These are phyloP conservation scores for Erythrolamprus reginae DNA, from an alignment of 2,113 vertebrate species.

Conservation along the genomic window DNA sequence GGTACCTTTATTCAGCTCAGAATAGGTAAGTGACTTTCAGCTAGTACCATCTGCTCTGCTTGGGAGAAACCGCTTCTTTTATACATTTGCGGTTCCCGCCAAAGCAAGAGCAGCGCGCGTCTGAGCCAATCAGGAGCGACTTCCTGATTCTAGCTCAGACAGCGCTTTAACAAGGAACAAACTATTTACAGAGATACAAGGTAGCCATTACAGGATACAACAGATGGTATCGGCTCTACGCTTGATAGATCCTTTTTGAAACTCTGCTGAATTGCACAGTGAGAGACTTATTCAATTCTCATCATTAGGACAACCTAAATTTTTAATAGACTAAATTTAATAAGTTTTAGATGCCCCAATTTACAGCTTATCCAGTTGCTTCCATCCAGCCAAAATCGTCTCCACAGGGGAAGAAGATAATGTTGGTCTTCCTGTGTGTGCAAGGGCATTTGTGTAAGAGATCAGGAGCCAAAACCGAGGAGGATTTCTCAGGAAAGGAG, in stretches of 20 bases:
- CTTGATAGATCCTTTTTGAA: neutral
- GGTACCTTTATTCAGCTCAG: too few species aligned
- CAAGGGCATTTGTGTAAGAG: neutral
- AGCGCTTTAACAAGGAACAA: too few species aligned
- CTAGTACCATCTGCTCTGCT: too few species aligned
- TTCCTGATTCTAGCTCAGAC: too few species aligned
- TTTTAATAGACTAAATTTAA: neutral
- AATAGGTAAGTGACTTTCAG: too few species aligned
- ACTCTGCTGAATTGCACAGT: neutral
- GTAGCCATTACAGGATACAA: too few species aligned
- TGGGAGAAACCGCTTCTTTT: too few species aligned
- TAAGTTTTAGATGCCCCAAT: neutral
- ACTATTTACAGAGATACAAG: too few species aligned
- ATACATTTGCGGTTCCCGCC: too few species aligned
- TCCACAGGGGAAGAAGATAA: neutral
- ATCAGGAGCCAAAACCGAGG: neutral
- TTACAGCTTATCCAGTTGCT: neutral
- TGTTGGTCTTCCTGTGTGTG: neutral
- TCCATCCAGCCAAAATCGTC: neutral
- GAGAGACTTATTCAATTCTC: neutral
- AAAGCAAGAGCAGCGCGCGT: too few species aligned
- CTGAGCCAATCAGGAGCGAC: too few species aligned
- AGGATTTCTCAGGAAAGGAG: neutral
- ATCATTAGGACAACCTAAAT: neutral
- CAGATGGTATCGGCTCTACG: neutral